A percentile compares a stretch with the other conserved stretches of the same genome.
phyloP scores from a whole-genome alignment of 2,113 vertebrate species.

The Dicerorhinus sumatrensis region DNA sequence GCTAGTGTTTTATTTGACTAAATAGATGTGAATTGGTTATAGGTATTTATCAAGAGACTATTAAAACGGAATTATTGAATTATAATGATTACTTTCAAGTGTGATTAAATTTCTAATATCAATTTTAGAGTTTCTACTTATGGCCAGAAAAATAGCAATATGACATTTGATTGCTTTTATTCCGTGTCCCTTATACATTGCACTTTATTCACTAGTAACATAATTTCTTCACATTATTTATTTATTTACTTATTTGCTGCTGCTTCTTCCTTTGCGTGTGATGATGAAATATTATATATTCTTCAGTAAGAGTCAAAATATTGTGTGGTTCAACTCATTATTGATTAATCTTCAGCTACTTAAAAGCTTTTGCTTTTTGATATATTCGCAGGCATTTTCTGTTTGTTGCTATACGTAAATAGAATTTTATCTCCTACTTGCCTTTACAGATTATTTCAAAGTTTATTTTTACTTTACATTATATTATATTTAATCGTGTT shows the following conservation, averaged over 20 bases:
- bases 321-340: not conserved
- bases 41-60: not conserved
- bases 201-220: not conserved
- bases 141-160: not conserved
- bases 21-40: slow-evolving; percentile 19
- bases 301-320: not conserved
- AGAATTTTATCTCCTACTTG: slow-evolving; percentile 8
- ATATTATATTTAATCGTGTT: slow-evolving; percentile 23
- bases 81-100: slow-evolving; percentile 6
- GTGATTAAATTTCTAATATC: slow-evolving; percentile 25
- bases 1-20: slow-evolving; percentile 28
- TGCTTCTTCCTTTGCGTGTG: slow-evolving; percentile 30
- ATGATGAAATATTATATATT: slow-evolving; percentile 43
- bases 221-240: slow-evolving; percentile 18
- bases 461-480: slow-evolving; percentile 52
- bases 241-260: slow-evolving; percentile 14
- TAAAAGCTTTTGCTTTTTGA: not conserved
- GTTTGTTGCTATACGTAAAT: slow-evolving; percentile 34
- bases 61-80: slow-evolving; percentile 36
- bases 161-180: slow-evolving; percentile 47
- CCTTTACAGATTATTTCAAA: slow-evolving; percentile 26
- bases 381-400: not conserved
- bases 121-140: not conserved
- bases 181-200: slow-evolving; percentile 30
- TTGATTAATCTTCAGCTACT: not conserved